Evolutionary conservation across 64 coral and sea anemone species (phyloP).

Genomic region (Anthopleura sola): DNA sequence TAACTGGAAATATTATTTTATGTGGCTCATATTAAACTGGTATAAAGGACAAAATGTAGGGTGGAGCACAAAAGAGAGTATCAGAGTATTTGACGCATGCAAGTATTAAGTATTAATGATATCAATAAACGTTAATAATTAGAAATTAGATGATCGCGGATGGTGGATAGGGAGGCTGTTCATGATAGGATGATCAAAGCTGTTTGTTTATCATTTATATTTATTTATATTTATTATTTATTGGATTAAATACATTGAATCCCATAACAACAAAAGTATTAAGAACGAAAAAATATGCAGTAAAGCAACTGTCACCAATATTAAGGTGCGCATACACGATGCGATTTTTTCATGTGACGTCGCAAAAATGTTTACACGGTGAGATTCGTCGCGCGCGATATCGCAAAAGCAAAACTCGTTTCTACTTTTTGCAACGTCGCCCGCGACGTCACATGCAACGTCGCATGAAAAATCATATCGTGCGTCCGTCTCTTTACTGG

Average conservation of each 20-base stretch:
- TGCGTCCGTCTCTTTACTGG: too few species aligned
- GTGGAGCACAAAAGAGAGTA: too few species aligned
- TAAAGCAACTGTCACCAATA: background rate
- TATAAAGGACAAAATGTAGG: too few species aligned
- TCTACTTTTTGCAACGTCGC: too few species aligned
- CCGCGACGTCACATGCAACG: too few species aligned
- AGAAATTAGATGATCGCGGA: slow-evolving; percentile 8
- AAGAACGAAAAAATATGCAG: background rate
- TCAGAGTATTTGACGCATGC: background rate
- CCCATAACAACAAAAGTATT: background rate
- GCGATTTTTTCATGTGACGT: too few species aligned
- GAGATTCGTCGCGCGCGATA: too few species aligned
- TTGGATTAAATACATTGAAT: background rate
- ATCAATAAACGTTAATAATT: slow-evolving; percentile 1
- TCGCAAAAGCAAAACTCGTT: too few species aligned
- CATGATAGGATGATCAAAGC: background rate
- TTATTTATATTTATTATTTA: background rate
- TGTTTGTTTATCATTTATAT: background rate
- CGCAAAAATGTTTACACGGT: too few species aligned
- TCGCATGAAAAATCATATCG: too few species aligned
- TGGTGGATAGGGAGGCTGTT: slow-evolving; percentile 13
- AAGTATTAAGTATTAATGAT: background rate
- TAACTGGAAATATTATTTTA: too few species aligned
- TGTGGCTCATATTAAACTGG: too few species aligned
- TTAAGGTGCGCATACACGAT: background rate